Evolutionary conservation across 2,113 vertebrate genomes (phyloP), one percentile per base, ranked within the genome.

Genomic region (Hippopotamus amphibius): DNA sequence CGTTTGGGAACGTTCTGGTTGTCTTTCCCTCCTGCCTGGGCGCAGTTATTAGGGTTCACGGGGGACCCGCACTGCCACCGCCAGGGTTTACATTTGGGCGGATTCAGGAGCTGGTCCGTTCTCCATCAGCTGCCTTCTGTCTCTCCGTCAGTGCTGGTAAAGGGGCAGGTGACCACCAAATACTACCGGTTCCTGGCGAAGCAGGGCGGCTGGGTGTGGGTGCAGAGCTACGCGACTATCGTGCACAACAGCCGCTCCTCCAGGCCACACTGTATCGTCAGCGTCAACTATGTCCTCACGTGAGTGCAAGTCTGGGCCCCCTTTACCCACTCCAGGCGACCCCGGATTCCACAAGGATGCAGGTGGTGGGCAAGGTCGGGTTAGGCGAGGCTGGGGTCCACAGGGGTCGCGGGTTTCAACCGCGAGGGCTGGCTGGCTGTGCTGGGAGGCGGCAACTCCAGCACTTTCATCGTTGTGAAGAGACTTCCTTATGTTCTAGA

Each of bases 231-330:
- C 8, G 99, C 99, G 77, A 99, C 99, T 96, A 99, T 99, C 46
- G 99, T 99, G 21, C 99, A 99, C 99, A 99, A 99, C 99, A 99
- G 99, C 98, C 99, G 99, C 85, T 99, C 99, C 0, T 99, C 99
- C 30, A 98, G 99, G 93, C 99, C 99, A 0, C 99, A 99, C 98
- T 99, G 99, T 97, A 99, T 99, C 66, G 99, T 99, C 99, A 99
- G 99, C 76, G 99, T 99, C 97, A 99, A 99, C 99, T 99, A 99
- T 1, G 99, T 99, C 21, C 99, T 99, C 97, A 99, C 99, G 99
- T 99, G 98, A 99, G 99, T 99, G 96, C 76, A 2, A 65, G 22
- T 26, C 76, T 7, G 0, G 46, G 53, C 28, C 74, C 24, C 41
- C 76, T 37, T 14, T 12, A 6, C 24, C 41, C 33, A 0, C 14